Conservation (phyloP, 2,797 vertebrate species). For the Mareca penelope region DNA sequence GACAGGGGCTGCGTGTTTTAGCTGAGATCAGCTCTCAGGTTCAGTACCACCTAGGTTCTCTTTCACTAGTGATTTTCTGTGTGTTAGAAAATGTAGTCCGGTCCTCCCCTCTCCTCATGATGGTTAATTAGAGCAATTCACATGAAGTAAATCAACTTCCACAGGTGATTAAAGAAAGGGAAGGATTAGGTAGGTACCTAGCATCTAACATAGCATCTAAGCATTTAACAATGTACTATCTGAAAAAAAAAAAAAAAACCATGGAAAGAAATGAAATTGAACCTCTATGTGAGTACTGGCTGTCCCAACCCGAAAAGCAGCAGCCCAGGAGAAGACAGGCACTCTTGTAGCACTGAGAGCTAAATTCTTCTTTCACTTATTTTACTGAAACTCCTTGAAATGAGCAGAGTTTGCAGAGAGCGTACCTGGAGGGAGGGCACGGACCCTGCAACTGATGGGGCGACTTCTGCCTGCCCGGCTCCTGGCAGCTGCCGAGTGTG, state of each 20-base stretch:
- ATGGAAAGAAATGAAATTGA: neutral
- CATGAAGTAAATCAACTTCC: neutral
- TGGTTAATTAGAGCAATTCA: slow-evolving; percentile 27
- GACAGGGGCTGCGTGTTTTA: neutral
- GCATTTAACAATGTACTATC: neutral
- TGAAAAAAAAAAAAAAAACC: neutral
- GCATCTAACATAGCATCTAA: neutral
- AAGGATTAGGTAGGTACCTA: neutral
- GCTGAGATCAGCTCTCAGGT: slow-evolving; percentile 6
- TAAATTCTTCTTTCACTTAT: neutral
- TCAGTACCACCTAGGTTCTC: neutral
- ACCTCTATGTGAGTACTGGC: neutral
- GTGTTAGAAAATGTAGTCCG: neutral
- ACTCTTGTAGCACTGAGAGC: neutral
- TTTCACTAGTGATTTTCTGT: neutral
- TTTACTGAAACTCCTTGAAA: neutral
- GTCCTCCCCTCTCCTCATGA: neutral
- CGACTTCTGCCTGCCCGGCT: neutral
- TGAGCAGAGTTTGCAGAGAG: neutral
- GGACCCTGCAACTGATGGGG: neutral
- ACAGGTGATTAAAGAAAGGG: neutral
- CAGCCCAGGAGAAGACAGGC: neutral
- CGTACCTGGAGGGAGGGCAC: neutral
- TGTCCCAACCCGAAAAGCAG: neutral
- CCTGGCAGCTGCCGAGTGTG: neutral